Evolutionary conservation across 2,113 vertebrate genomes (phyloP).

Genomic region (Cyphomyrus discorhynchus): DNA sequence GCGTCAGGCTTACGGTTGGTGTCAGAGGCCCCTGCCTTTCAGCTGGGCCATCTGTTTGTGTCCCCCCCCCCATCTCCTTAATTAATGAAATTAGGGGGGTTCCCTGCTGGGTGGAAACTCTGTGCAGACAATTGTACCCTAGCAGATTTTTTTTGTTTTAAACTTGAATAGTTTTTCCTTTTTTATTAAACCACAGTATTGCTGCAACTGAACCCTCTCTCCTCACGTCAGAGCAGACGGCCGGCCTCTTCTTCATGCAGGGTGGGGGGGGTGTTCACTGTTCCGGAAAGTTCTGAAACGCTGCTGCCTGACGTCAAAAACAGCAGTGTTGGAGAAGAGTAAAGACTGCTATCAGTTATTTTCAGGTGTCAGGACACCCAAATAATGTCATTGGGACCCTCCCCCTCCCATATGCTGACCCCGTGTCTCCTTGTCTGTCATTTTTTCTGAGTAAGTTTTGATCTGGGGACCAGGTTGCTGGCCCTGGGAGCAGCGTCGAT

Average conservation of each 20-base stretch:
- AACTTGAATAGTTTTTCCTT: conserved; percentile 46
- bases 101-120: conserved; percentile 57
- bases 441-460: conserved; percentile 13
- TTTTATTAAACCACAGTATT: conserved; percentile 13
- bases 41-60: conserved; percentile 64
- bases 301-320: not conserved
- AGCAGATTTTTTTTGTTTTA: conserved; percentile 46
- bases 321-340: not conserved
- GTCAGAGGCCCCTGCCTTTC: conserved; percentile 48
- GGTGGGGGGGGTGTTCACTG: not conserved
- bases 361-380: not conserved
- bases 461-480: not conserved
- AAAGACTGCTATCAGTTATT: not conserved
- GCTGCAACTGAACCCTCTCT: conserved; percentile 12
- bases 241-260: not conserved
- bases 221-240: too few species aligned
- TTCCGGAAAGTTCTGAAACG: not conserved
- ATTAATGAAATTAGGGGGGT: conserved; percentile 66
- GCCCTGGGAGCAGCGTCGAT: not conserved
- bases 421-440: not conserved
- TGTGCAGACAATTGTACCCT: conserved; percentile 49
- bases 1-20: conserved; percentile 34
- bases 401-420: not conserved
- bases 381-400: not conserved
- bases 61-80: conserved; percentile 61